Percentiles rank a stretch among this genome's conserved stretches.
These are phyloP conservation scores for Chlamydotis undulata DNA, from an alignment of 2,113 vertebrate species.

Conservation along the genomic window DNA sequence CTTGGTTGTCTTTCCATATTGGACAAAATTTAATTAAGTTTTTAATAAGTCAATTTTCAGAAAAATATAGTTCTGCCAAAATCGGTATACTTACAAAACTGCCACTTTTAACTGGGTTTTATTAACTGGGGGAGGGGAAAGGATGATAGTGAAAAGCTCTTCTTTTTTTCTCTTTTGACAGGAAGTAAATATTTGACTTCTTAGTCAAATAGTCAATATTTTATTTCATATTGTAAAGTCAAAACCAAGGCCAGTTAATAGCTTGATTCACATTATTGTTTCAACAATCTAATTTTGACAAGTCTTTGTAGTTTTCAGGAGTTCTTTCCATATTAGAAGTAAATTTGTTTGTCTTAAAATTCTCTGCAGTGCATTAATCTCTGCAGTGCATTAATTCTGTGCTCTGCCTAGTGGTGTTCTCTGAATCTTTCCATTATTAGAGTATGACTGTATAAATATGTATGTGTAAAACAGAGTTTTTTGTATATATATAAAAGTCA, in stretches of 20 bases:
- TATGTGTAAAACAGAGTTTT: neutral
- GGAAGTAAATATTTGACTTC: neutral
- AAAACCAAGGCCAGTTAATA: neutral
- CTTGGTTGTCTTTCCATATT: neutral
- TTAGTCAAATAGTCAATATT: neutral
- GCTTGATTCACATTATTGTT: neutral
- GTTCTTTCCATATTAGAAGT: neutral
- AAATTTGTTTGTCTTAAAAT: neutral
- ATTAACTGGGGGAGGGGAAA: neutral
- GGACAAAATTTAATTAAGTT: neutral
- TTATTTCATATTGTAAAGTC: neutral
- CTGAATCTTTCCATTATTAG: neutral
- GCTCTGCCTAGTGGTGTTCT: neutral
- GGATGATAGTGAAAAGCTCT: neutral
- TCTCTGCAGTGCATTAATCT: neutral
- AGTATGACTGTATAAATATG: neutral
- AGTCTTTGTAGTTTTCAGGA: neutral
- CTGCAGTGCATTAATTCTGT: neutral
- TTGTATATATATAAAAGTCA: neutral
- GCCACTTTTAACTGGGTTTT: neutral
- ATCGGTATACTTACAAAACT: neutral
- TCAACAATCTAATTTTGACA: neutral
- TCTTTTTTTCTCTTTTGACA: neutral
- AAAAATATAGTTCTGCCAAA: neutral
- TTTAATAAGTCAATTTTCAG: neutral